A percentile compares a stretch with the other conserved stretches of the same genome.
phyloP scores from a whole-genome alignment of 2,797 vertebrate genomes.

The Hyperoplus immaculatus region DNA sequence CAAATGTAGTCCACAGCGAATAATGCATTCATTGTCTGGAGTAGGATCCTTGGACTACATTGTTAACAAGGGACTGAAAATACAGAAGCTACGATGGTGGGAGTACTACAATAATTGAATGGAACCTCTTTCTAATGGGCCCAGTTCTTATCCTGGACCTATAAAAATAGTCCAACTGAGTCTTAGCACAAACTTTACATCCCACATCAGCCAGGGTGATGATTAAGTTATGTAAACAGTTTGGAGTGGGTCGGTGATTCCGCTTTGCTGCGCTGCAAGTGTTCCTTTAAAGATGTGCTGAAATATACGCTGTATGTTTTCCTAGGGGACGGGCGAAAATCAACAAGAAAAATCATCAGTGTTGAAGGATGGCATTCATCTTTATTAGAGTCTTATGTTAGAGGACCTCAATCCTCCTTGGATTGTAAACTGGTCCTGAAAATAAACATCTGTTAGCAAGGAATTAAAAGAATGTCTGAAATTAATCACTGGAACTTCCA shows the following conservation, averaged over 20 bases:
- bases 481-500: conserved; percentile 50
- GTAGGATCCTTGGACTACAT: conserved; percentile 18
- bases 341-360: conserved; percentile 74
- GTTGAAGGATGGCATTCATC: conserved; percentile 76
- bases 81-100: conserved; percentile 41
- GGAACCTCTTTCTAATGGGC: conserved; percentile 43
- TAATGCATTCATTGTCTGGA: conserved; percentile 64
- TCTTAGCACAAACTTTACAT: conserved; percentile 69
- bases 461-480: conserved; percentile 44
- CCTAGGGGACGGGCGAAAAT: conserved; percentile 57
- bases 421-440: conserved; percentile 68
- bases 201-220: conserved; percentile 66
- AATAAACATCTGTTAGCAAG: conserved; percentile 75
- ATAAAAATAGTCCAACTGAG: conserved; percentile 52
- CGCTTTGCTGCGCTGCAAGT: conserved; percentile 55
- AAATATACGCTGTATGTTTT: conserved; percentile 66
- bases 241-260: conserved; percentile 65
- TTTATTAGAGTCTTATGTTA: conserved; percentile 78
- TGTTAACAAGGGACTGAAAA: conserved; percentile 51
- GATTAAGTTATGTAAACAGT: conserved; percentile 81
- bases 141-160: conserved; percentile 28
- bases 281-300: conserved; percentile 74
- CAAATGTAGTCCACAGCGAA: conserved; percentile 59
- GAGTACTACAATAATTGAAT: conserved; percentile 46
- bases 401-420: conserved; percentile 50